These are phyloP conservation scores for Apogon talboti DNA, from an alignment of 2,797 vertebrate species.

Conservation along the genomic window DNA sequence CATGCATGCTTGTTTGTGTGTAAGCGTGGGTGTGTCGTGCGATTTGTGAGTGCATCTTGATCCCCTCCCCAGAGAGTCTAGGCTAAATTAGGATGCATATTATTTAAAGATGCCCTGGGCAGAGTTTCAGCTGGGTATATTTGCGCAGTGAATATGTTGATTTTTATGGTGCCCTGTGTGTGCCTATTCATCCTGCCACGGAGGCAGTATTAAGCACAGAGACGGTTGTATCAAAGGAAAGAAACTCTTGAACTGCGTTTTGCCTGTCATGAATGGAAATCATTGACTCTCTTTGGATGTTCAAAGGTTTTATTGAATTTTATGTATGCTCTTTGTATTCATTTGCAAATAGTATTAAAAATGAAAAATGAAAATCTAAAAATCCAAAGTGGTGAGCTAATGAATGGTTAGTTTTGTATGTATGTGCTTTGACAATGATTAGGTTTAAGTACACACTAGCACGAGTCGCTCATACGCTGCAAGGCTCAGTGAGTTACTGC, in stretches of 20 bases:
- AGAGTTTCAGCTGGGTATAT: conserved; percentile 71
- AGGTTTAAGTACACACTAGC: background rate
- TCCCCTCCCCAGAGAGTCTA: conserved; percentile 64
- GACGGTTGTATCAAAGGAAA: conserved; percentile 47
- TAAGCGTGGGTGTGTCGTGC: conserved; percentile 63
- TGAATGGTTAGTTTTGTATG: background rate
- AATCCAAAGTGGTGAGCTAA: conserved; percentile 21
- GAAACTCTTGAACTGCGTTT: conserved; percentile 38
- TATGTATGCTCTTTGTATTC: conserved; percentile 9
- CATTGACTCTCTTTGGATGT: conserved; percentile 32
- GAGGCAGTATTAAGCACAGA: conserved; percentile 44
- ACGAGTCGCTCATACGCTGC: no score
- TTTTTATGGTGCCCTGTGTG: conserved; percentile 57
- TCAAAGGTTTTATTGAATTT: conserved; percentile 22
- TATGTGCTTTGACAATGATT: background rate
- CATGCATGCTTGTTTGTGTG: conserved; percentile 50
- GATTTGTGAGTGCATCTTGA: conserved; percentile 75
- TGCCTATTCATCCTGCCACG: conserved; percentile 40
- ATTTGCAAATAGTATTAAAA: background rate
- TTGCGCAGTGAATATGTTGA: conserved; percentile 67
- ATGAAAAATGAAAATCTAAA: conserved; percentile 15
- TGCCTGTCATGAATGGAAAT: conserved; percentile 36
- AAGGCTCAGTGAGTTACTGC: no score
- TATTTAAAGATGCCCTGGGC: conserved; percentile 79
- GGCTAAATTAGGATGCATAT: conserved; percentile 80